Base-by-base conservation (phyloP, 2,113 vertebrate genomes). In the Irena cyanogastra region DNA sequence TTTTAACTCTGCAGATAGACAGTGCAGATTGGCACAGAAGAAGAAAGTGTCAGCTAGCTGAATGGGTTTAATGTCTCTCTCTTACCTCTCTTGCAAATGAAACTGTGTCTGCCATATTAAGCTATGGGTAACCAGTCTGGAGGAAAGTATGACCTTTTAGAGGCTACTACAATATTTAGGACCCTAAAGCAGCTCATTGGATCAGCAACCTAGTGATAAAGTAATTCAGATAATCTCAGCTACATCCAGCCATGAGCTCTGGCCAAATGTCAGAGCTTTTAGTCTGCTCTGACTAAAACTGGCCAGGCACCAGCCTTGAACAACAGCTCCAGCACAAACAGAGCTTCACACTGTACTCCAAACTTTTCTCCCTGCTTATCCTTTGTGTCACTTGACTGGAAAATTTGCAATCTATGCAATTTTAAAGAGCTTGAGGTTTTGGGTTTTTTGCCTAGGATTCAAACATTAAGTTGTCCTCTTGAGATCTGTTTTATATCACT, bases 161-260 rank as follows among this genome's bases (percentile, higher is more conserved):
- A 91, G 22, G 54, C 27, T 78, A 27, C 59, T 63, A 66, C 33
- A 83, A 64, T 89, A 88, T 83, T 95, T 87, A 89, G 83, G 91
- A 89, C 44, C 68, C 68, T 89, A 93, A 93, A 96, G 89, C 56
- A 92, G 89, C 64, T 97, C 91, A 92, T 0, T 92, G 95, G 91
- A 94, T 94, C 72, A 93, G 86, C 76, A 78, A 52, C 57, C 60
- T 77, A 83, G 24, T 13, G 39, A 92, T 90, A 87, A 90, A 96
- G 72, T n/a, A 90, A 76, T 89, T 81, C 9, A 19, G 95, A 92
- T 96, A 92, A 95, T 94, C 91, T 83, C 72, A 79, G 56, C 64
- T 81, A 83, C 41, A 83, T 52, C 76, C 80, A 86, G 23, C 70
- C 70, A 45, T 16, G 53, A 94, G 86, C 54, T 83, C 92, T 30